Evolutionary conservation across 2,888 invertebrate species (phyloP).

Genomic region (Netelia inedita): DNA sequence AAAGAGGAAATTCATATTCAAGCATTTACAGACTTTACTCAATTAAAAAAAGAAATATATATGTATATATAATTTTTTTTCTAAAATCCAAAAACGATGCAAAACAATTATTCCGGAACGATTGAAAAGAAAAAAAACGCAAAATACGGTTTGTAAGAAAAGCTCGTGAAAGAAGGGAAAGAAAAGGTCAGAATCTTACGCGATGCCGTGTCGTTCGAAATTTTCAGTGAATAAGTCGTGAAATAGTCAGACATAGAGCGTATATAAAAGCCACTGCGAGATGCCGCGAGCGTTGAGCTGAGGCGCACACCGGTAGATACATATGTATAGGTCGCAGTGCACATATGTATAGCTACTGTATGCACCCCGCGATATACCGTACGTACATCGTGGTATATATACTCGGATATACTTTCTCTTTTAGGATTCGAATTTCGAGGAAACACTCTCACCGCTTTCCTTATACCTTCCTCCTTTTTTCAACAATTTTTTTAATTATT

Average conservation of each 20-base stretch:
- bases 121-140: no score
- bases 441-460: not conserved
- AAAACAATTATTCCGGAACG: no score
- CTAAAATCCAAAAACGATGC: no score
- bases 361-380: not conserved
- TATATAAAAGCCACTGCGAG: slow-evolving; percentile 33
- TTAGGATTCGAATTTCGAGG: slow-evolving; percentile 25
- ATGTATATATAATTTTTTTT: no score
- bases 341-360: not conserved
- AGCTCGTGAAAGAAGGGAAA: not conserved
- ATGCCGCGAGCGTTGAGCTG: slow-evolving; percentile 42
- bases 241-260: slow-evolving; percentile 38
- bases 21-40: no score
- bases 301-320: slow-evolving; percentile 24
- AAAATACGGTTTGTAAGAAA: not conserved
- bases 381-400: not conserved
- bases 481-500: no score
- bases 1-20: no score
- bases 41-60: no score
- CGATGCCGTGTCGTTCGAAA: slow-evolving; percentile 24
- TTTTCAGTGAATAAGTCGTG: slow-evolving; percentile 53
- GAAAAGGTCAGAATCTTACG: not conserved
- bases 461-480: no score
- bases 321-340: not conserved
- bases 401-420: slow-evolving; percentile 14